Conservation (phyloP, 2,888 invertebrate genomes). For the Nomada hirtipes region DNA sequence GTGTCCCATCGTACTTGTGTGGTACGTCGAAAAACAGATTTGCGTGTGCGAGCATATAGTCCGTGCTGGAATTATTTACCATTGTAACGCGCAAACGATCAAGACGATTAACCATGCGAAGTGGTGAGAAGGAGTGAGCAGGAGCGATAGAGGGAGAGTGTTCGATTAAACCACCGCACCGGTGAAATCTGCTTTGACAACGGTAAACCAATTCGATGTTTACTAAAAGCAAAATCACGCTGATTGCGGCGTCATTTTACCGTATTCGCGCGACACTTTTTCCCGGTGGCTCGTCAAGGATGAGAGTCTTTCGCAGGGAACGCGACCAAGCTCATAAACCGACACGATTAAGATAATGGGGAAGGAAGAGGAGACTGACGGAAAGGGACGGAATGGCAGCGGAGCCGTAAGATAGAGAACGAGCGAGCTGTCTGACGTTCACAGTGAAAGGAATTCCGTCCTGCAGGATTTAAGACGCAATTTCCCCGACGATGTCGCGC, state of each 20-base stretch:
- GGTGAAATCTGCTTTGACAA: not conserved
- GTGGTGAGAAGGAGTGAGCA: no score
- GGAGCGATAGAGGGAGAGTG: not conserved
- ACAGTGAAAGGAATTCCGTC: constrained; percentile 69
- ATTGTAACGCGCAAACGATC: constrained; percentile 20
- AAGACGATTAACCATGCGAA: constrained; percentile 8
- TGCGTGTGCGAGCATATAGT: not conserved
- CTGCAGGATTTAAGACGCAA: constrained; percentile 76
- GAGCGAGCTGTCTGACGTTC: constrained; percentile 40
- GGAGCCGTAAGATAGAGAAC: constrained; percentile 12
- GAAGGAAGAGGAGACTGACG: constrained; percentile 23
- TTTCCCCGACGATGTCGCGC: constrained; percentile 74
- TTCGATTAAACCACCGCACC: constrained; percentile 8
- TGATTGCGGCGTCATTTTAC: not conserved
- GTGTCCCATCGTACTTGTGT: not conserved
- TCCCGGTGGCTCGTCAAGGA: constrained; percentile 11
- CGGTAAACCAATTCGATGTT: not conserved
- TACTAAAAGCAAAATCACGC: not conserved
- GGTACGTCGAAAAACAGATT: constrained; percentile 40
- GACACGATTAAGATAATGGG: constrained; percentile 52
- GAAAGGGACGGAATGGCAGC: not conserved
- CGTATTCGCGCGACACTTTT: not conserved
- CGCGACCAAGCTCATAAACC: constrained; percentile 40
- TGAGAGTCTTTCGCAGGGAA: constrained; percentile 37
- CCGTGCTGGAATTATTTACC: constrained; percentile 21